Evolutionary conservation across 2,888 invertebrate genomes (phyloP).

Genomic region (Blastobasis lacticolella): DNA sequence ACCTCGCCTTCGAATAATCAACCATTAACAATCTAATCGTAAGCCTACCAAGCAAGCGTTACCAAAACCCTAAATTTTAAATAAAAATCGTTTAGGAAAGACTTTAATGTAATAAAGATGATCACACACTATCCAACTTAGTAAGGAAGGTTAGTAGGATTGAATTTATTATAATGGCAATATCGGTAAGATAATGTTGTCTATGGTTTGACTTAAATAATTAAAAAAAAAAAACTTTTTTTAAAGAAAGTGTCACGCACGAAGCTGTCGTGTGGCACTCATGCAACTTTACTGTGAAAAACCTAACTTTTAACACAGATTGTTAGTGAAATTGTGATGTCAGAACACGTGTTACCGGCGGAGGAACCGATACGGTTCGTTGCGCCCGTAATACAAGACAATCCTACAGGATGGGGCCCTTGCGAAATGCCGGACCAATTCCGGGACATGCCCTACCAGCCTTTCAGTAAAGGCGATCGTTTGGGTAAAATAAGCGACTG

Average conservation of each 20-base stretch:
- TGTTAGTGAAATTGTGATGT: slow-evolving; percentile 35
- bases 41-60: too few species aligned
- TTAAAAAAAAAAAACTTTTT: background rate
- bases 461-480: slow-evolving; percentile 98
- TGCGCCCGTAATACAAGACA: slow-evolving; percentile 85
- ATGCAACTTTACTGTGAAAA: slow-evolving; percentile 22
- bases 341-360: slow-evolving; percentile 69
- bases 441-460: slow-evolving; percentile 98
- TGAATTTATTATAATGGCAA: background rate
- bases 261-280: slow-evolving; percentile 55
- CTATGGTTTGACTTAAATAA: background rate
- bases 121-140: background rate
- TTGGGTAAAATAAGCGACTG: slow-evolving; percentile 99
- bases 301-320: slow-evolving; percentile 14
- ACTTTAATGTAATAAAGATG: too few species aligned
- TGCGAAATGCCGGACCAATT: slow-evolving; percentile 95
- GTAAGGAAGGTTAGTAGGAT: background rate
- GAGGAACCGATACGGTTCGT: slow-evolving; percentile 79
- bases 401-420: slow-evolving; percentile 97
- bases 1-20: too few species aligned
- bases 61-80: too few species aligned
- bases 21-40: too few species aligned
- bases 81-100: too few species aligned
- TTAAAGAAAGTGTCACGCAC: slow-evolving; percentile 43
- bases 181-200: background rate